These are phyloP conservation scores for Temnothorax unifasciatus DNA, from an alignment of 2,888 invertebrate genomes.

Conservation along the genomic window DNA sequence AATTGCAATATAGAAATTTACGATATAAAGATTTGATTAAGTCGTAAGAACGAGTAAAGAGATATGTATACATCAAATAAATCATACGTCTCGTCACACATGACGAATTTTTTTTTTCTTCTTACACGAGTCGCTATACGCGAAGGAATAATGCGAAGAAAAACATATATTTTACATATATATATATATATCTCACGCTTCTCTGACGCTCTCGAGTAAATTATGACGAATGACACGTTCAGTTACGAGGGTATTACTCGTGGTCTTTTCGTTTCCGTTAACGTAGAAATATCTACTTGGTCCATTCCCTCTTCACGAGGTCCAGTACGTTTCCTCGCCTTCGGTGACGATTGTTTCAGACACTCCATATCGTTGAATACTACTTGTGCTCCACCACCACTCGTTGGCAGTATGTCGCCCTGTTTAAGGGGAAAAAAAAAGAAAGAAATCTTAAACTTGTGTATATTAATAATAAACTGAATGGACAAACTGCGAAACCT, in stretches of 20 bases:
- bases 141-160: background rate
- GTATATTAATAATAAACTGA: background rate
- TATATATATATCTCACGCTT: slow-evolving; percentile 1
- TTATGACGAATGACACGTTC: background rate
- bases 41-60: slow-evolving; percentile 1
- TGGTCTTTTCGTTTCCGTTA: slow-evolving; percentile 22
- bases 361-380: slow-evolving; percentile 98
- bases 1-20: slow-evolving; percentile 6
- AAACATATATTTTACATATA: background rate
- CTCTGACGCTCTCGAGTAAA: background rate
- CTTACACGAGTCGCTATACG: background rate
- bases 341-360: slow-evolving; percentile 93
- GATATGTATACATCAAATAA: slow-evolving; percentile 5
- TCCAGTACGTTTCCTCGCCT: slow-evolving; percentile 84
- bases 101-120: background rate
- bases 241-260: slow-evolving; percentile 4
- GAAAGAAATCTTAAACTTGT: slow-evolving; percentile 4
- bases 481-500: slow-evolving; percentile 86
- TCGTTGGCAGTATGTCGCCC: slow-evolving; percentile 97
- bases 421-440: slow-evolving; percentile 81
- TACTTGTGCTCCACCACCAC: slow-evolving; percentile 97
- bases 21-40: background rate
- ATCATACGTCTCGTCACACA: background rate
- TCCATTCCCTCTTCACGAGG: slow-evolving; percentile 51
- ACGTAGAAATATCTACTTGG: slow-evolving; percentile 2